Evolutionary conservation across 2,888 invertebrate genomes (phyloP).

Genomic region (Pedicia rivosa): DNA sequence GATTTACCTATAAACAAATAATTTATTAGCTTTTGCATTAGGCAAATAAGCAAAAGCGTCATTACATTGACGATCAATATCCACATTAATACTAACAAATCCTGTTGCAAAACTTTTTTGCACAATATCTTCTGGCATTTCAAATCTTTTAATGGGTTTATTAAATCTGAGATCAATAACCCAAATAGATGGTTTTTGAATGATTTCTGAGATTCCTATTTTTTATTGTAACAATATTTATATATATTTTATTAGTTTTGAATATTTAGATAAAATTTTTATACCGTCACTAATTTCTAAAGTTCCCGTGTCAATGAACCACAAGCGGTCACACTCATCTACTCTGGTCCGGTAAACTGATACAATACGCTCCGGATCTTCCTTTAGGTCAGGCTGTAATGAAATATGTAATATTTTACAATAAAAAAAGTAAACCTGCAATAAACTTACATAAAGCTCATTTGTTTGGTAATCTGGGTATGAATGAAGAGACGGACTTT

Average conservation of each 20-base stretch:
- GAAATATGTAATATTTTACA: background rate
- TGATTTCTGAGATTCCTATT: slow-evolving; percentile 32
- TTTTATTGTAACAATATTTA: too few species aligned
- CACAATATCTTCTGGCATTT: slow-evolving; percentile 26
- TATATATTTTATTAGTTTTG: too few species aligned
- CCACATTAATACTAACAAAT: slow-evolving; percentile 52
- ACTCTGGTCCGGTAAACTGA: slow-evolving; percentile 56
- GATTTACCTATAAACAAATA: slow-evolving; percentile 28
- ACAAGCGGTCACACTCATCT: slow-evolving; percentile 55
- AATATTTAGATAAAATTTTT: too few species aligned
- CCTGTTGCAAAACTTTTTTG: slow-evolving; percentile 21
- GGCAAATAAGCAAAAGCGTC: slow-evolving; percentile 57
- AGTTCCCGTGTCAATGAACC: slow-evolving; percentile 65
- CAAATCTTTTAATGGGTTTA: slow-evolving; percentile 38
- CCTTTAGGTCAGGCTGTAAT: slow-evolving; percentile 10
- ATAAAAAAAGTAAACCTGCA: background rate
- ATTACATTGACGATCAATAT: slow-evolving; percentile 41
- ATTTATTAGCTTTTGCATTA: slow-evolving; percentile 20
- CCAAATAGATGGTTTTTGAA: slow-evolving; percentile 45
- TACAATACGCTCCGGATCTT: slow-evolving; percentile 29
- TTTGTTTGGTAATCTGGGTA: slow-evolving; percentile 25
- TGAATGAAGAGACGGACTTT: slow-evolving; percentile 23
- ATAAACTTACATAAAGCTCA: slow-evolving; percentile 16
- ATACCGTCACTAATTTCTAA: slow-evolving; percentile 49
- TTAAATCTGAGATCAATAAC: slow-evolving; percentile 48